These are phyloP conservation scores for Thinocorus orbignyianus DNA, from an alignment of 2,113 vertebrate species.

Conservation along the genomic window DNA sequence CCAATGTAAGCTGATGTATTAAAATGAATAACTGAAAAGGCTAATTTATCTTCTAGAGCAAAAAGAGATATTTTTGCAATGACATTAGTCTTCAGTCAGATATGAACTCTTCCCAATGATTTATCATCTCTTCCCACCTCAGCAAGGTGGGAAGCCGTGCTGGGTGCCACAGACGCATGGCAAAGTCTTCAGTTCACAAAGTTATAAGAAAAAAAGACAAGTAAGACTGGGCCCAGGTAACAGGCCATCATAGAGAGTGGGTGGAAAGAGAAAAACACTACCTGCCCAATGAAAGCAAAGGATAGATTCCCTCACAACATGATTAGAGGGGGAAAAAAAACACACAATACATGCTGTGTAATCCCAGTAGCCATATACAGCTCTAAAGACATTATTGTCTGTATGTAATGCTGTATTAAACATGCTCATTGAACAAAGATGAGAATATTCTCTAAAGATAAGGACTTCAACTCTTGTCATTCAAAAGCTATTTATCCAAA, in stretches of 20 bases:
- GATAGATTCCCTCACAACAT: not conserved
- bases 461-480: not conserved
- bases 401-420: not conserved
- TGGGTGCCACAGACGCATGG: not conserved
- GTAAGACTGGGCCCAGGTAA: not conserved
- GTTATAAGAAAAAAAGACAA: fast-evolving
- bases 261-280: not conserved
- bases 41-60: not conserved
- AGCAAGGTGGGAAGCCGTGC: not conserved
- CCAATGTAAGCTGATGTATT: not conserved
- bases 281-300: not conserved
- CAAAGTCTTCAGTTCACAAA: not conserved
- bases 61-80: not conserved
- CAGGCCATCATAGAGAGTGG: not conserved
- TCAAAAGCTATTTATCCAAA: not conserved
- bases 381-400: not conserved
- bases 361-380: not conserved
- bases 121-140: not conserved
- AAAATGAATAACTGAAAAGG: not conserved
- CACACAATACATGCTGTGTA: not conserved
- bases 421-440: not conserved
- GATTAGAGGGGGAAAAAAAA: not conserved
- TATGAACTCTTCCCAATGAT: not conserved
- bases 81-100: not conserved
- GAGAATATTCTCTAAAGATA: not conserved